Conservation (phyloP, 1,140 invertebrate genomes). For the Sarcophaga bullata region DNA sequence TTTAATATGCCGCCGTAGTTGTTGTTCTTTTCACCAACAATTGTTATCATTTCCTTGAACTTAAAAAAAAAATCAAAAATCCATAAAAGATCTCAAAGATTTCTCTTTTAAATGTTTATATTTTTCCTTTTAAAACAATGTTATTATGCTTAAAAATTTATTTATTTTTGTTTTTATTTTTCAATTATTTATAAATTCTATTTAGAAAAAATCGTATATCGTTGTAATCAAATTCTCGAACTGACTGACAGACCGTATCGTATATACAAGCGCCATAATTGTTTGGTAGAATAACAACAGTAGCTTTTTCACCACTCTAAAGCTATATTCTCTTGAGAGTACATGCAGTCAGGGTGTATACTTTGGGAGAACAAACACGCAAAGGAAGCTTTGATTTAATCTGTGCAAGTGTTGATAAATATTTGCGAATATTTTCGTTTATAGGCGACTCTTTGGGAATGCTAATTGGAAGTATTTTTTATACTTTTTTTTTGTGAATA, state of each 20-base stretch:
- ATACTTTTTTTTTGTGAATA: no score
- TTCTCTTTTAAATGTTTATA: neutral
- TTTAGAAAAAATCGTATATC: neutral
- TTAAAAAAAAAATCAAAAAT: slow-evolving; percentile 28
- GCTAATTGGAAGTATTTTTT: no score
- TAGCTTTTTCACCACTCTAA: slow-evolving; percentile 16
- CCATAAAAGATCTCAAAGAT: no score
- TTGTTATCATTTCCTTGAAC: neutral
- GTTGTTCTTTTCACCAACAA: neutral
- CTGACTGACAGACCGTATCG: slow-evolving; percentile 21
- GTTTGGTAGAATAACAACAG: neutral
- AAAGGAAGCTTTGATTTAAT: no score
- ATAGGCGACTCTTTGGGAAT: no score
- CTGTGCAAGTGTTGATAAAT: no score
- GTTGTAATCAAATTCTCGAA: slow-evolving; percentile 13
- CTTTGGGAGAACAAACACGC: no score
- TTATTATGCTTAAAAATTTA: neutral
- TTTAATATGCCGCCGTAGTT: neutral
- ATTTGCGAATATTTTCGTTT: no score
- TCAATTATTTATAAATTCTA: neutral
- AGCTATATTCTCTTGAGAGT: neutral
- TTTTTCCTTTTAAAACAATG: neutral
- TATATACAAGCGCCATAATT: neutral
- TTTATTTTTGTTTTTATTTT: slow-evolving; percentile 1
- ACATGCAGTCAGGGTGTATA: no score